A percentile compares a stretch with the other conserved stretches of the same genome.
These are phyloP conservation scores for Salvelinus alpinus DNA, from an alignment of 2,113 vertebrate genomes.

Conservation along the genomic window DNA sequence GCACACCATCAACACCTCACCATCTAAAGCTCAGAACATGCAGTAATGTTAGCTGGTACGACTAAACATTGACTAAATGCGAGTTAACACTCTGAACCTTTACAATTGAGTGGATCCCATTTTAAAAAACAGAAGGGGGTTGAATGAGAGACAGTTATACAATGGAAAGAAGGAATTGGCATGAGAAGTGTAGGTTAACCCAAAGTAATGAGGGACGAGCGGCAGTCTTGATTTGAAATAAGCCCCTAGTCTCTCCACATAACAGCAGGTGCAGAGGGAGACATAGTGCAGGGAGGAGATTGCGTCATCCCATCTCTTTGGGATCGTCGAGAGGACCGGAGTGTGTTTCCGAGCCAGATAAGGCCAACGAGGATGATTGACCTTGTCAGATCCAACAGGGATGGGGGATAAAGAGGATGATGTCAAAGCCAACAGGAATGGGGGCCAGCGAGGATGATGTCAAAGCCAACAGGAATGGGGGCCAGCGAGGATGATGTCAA, in stretches of 20 bases:
- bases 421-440: too few relatives aligned
- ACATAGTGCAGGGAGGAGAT: background rate
- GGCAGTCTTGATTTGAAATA: background rate
- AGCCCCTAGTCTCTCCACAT: background rate
- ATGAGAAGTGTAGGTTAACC: background rate
- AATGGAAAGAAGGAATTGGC: background rate
- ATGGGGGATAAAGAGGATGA: too few relatives aligned
- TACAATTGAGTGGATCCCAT: background rate
- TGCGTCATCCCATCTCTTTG: background rate
- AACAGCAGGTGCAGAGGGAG: background rate
- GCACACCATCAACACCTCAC: background rate
- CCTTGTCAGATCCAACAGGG: background rate
- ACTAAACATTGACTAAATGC: background rate
- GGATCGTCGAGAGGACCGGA: background rate
- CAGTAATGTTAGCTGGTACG: background rate
- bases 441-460: too few relatives aligned
- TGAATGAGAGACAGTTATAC: background rate
- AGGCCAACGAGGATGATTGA: background rate
- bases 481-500: too few relatives aligned
- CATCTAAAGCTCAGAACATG: background rate
- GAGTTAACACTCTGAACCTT: background rate
- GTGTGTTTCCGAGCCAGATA: background rate
- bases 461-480: too few relatives aligned
- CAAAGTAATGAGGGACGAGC: background rate
- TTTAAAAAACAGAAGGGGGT: background rate